A percentile compares a stretch with the other conserved stretches of the same genome.
Evolutionary conservation across 2,797 vertebrate species (phyloP).

Genomic region (Simalia tracyae): DNA sequence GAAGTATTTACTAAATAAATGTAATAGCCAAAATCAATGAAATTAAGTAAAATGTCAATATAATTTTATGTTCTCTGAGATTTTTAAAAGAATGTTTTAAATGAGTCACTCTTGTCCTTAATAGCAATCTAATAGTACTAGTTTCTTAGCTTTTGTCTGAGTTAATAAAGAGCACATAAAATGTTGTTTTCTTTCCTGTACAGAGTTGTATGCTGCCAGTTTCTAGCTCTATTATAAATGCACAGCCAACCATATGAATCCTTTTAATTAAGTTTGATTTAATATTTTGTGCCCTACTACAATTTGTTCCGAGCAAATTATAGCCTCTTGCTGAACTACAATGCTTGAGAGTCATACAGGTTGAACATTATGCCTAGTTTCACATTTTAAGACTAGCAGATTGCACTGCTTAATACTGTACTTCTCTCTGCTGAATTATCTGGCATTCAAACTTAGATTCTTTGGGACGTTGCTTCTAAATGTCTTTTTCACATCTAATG

Average conservation of each 20-base stretch:
- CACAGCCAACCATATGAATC: background rate
- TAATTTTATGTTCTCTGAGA: background rate
- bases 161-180: conserved; percentile 1
- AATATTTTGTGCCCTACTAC: background rate
- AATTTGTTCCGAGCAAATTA: background rate
- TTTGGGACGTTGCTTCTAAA: background rate
- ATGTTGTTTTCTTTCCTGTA: background rate
- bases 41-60: background rate
- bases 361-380: background rate
- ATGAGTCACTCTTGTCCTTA: background rate
- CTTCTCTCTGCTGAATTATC: background rate
- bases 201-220: background rate
- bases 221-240: background rate
- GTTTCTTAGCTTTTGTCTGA: background rate
- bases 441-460: background rate
- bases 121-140: background rate
- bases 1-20: background rate
- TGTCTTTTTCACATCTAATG: background rate
- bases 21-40: background rate
- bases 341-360: background rate
- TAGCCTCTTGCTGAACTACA: background rate
- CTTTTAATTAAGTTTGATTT: conserved; percentile 8
- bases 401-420: background rate
- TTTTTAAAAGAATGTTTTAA: background rate
- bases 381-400: background rate